phyloP scores from a whole-genome alignment of 2,113 vertebrate species.

The Microcebus jonahi region DNA sequence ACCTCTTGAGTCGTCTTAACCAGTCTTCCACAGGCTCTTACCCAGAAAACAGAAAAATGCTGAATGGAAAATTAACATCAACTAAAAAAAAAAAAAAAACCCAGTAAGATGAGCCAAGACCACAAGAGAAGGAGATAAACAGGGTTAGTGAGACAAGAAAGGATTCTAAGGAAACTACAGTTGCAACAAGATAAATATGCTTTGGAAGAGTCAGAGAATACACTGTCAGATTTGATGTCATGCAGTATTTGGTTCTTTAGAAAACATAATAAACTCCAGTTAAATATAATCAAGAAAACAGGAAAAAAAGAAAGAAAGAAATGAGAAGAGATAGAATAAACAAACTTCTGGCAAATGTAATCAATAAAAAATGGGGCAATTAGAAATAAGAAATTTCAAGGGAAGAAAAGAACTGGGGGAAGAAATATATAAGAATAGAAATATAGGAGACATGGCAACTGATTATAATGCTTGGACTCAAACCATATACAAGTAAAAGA shows the following conservation, averaged over 20 bases:
- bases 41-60: background rate
- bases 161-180: background rate
- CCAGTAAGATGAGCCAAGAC: background rate
- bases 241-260: background rate
- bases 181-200: background rate
- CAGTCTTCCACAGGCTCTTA: background rate
- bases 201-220: background rate
- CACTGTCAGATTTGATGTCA: background rate
- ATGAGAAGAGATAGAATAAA: background rate
- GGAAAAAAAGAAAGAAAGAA: background rate
- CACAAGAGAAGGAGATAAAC: background rate
- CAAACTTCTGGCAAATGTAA: background rate
- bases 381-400: background rate
- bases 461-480: accelerated
- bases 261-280: background rate
- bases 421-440: background rate
- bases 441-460: background rate
- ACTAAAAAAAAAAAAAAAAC: background rate
- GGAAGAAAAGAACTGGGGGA: background rate
- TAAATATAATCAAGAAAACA: background rate
- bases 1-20: accelerated
- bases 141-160: background rate
- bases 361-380: background rate
- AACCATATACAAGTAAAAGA: background rate
- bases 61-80: background rate